Percentiles rank a stretch among this genome's conserved stretches.
Evolutionary conservation across 2,113 vertebrate genomes (phyloP).

Genomic region (Cottus gobio): DNA sequence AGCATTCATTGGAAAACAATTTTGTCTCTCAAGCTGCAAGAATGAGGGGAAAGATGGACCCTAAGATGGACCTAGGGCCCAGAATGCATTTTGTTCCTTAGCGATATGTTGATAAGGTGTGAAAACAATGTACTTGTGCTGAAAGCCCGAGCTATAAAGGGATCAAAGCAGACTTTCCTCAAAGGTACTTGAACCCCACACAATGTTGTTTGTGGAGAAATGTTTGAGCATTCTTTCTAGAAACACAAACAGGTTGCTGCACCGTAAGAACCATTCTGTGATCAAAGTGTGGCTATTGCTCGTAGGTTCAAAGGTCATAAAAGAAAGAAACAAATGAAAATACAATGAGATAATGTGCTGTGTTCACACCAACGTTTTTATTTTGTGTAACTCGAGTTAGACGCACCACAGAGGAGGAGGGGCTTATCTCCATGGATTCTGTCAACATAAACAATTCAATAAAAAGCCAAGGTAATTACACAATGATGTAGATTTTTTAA

Average conservation of each 20-base stretch:
- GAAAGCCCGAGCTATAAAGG: neutral
- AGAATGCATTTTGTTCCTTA: neutral
- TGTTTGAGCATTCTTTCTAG: neutral
- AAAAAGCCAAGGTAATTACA: too few relatives aligned
- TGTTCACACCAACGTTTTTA: too few relatives aligned
- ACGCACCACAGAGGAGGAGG: too few relatives aligned
- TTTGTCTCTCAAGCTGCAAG: neutral
- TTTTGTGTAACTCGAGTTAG: too few relatives aligned
- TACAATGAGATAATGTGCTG: too few relatives aligned
- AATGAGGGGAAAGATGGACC: neutral
- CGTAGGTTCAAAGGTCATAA: neutral
- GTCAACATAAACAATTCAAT: too few relatives aligned
- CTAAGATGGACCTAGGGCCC: neutral
- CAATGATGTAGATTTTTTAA: too few relatives aligned
- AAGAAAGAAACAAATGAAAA: too few relatives aligned
- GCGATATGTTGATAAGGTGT: neutral
- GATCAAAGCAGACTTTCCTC: neutral
- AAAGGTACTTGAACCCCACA: neutral
- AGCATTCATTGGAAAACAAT: conserved; percentile 21
- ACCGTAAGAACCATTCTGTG: neutral
- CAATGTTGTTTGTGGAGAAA: neutral
- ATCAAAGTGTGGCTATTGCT: neutral
- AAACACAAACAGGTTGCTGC: neutral
- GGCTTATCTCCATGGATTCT: too few relatives aligned
- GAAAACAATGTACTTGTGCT: neutral